These are phyloP conservation scores for Drosophila virilis DNA, from an alignment of 1,140 invertebrate species.

Conservation along the genomic window DNA sequence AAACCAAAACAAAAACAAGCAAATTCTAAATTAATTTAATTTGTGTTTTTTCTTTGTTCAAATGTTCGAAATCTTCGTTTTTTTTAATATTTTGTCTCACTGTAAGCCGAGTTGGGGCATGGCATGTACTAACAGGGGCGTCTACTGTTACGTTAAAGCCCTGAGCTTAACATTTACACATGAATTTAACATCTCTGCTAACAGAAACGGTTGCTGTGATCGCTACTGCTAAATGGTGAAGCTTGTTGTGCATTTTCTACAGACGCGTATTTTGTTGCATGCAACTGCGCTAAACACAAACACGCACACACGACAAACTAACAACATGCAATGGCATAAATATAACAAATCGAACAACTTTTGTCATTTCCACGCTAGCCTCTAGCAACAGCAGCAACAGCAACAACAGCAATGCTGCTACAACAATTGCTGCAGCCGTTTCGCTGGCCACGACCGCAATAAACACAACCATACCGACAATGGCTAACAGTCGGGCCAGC, in stretches of 20 bases:
- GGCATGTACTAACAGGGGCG: conserved; percentile 17
- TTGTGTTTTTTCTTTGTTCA: conserved; percentile 28
- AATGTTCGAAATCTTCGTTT: conserved; percentile 11
- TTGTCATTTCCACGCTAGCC: conserved; percentile 63
- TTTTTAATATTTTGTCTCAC: background rate
- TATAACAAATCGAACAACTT: conserved; percentile 48
- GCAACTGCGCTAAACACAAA: conserved; percentile 26
- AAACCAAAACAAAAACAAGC: conserved; percentile 52
- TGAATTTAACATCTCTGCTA: conserved; percentile 4
- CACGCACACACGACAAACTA: conserved; percentile 45
- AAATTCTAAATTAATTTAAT: conserved; percentile 70
- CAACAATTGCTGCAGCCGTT: conserved; percentile 68
- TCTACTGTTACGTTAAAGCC: conserved; percentile 4
- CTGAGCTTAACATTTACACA: background rate
- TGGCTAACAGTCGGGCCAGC: conserved; percentile 58
- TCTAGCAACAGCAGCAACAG: conserved; percentile 58
- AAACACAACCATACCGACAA: conserved; percentile 73
- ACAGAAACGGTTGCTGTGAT: conserved; percentile 3
- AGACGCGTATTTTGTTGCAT: conserved; percentile 45
- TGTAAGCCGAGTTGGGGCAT: background rate
- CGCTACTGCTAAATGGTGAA: background rate
- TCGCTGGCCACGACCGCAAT: conserved; percentile 73
- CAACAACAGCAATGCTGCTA: conserved; percentile 57
- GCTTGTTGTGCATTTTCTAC: conserved; percentile 36
- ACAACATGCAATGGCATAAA: conserved; percentile 36